These are phyloP conservation scores for Euplagia quadripunctaria DNA, from an alignment of 2,888 invertebrate species.

Conservation along the genomic window DNA sequence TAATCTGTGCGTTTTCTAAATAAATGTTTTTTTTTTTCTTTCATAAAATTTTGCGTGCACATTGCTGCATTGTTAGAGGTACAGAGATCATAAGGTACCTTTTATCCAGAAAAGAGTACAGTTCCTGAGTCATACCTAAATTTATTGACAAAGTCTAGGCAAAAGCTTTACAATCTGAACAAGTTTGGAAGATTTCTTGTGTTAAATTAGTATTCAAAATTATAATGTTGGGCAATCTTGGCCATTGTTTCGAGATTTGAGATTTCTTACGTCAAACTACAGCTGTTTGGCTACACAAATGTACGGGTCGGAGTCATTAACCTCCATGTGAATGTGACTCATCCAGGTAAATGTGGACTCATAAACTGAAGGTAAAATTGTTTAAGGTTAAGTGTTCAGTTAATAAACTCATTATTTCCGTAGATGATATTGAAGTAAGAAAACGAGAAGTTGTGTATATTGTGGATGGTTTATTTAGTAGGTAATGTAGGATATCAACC, in stretches of 20 bases:
- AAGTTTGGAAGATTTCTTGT: neutral
- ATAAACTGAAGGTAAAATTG: constrained; percentile 18
- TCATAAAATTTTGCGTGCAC: too few relatives aligned
- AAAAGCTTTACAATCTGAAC: neutral
- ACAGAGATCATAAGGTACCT: too few relatives aligned
- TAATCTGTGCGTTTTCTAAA: too few relatives aligned
- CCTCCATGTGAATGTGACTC: constrained; percentile 18
- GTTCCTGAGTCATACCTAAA: too few relatives aligned
- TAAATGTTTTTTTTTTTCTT: too few relatives aligned
- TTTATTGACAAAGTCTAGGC: neutral
- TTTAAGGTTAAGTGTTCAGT: constrained; percentile 11
- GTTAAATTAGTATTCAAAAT: neutral
- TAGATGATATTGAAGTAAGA: constrained; percentile 5
- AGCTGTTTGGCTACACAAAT: constrained; percentile 12
- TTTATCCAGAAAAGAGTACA: too few relatives aligned
- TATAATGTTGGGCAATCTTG: neutral
- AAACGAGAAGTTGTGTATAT: neutral
- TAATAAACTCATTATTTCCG: constrained; percentile 5
- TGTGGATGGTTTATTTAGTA: too few relatives aligned
- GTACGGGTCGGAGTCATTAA: constrained; percentile 18
- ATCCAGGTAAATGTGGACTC: constrained; percentile 10
- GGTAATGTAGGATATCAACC: too few relatives aligned
- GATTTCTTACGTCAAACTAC: constrained; percentile 10
- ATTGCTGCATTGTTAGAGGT: too few relatives aligned
- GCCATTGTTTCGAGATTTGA: constrained; percentile 4